phyloP scores from a whole-genome alignment of 2,888 invertebrate species.

The Melinaea menophilus region DNA sequence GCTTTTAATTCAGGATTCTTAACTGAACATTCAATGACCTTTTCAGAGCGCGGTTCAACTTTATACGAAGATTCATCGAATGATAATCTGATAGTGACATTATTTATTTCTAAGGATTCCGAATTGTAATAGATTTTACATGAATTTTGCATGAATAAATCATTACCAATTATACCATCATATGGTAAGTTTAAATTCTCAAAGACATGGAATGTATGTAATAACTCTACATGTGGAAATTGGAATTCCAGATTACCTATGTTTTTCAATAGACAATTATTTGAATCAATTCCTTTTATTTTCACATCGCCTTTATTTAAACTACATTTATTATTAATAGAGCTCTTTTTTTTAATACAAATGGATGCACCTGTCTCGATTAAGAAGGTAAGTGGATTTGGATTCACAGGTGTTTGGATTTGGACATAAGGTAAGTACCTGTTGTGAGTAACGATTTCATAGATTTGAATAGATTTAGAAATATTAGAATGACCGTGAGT shows the following conservation, averaged over 20 bases:
- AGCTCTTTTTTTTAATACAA: conserved; percentile 7
- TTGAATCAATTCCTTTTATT: conserved; percentile 14
- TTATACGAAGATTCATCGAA: conserved; percentile 22
- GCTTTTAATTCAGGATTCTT: conserved; percentile 22
- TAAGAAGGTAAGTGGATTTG: conserved; percentile 13
- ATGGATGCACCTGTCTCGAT: conserved; percentile 12
- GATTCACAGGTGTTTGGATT: conserved; percentile 8
- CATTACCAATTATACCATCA: conserved; percentile 33
- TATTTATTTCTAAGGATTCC: conserved; percentile 5
- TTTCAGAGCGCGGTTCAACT: conserved; percentile 22
- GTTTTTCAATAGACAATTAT: conserved; percentile 15
- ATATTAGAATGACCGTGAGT: conserved; percentile 1
- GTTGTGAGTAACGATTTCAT: conserved; percentile 9
- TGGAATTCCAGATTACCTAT: conserved; percentile 27
- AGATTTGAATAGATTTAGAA: background rate
- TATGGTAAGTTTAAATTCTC: conserved; percentile 28
- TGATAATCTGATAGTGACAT: background rate
- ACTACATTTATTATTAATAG: background rate
- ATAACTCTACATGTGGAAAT: conserved; percentile 1
- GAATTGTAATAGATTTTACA: conserved; percentile 20
- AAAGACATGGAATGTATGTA: conserved; percentile 30
- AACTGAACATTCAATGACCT: conserved; percentile 23
- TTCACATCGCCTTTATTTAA: conserved; percentile 9
- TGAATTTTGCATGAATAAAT: conserved; percentile 19
- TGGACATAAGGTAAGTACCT: conserved; percentile 14